Evolutionary conservation across 2,888 invertebrate species (phyloP), one percentile per base, ranked within the genome.

Genomic region (Dynastes tityus): DNA sequence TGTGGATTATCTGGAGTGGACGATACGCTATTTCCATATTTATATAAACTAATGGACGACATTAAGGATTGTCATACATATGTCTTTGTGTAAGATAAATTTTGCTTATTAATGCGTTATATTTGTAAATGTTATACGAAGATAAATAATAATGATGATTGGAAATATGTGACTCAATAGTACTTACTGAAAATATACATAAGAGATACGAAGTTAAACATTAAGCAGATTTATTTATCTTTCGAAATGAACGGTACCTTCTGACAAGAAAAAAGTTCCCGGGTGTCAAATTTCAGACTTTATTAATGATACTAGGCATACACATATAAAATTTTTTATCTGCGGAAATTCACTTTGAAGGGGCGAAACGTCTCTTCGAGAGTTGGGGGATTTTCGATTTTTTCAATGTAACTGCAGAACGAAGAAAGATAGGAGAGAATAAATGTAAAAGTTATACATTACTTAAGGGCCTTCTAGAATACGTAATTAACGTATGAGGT

Each of bases 21-120:
- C 9, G n/a, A 53, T 16, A 53, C 16, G 53, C n/a, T 45, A 45
- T 67, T 67, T 67, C 45, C 45, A 45, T 67, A 67, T 67, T 67
- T 67, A 6, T 27, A 2, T 61, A 22, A 27, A 22, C 27, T 61
- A 61, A 61, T 61, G 61, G 61, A 40, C 2, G 40, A 22, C 67
- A 45, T 67, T 67, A 45, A 32, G 32, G 32, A 67, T 11, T 29
- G 22, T 45, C 9, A n/a, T 16, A 8, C 27, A 9, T 27, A 16
- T 29, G 45, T 16, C 22, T 45, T 45, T 40, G n/a, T n/a, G 53
- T 2, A 53, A 53, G 67, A 67, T 37, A 67, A 67, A 16, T 67
- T 67, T 40, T 29, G 45, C 45, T 45, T 22, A 67, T 45, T 67
- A 45, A 67, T 45, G 65, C 8, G n/a, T 13, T 40, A 16, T 40